A percentile compares a stretch with the other conserved stretches of the same genome.
Conservation (phyloP, 2,113 vertebrate species). For the Gopherus flavomarginatus region DNA sequence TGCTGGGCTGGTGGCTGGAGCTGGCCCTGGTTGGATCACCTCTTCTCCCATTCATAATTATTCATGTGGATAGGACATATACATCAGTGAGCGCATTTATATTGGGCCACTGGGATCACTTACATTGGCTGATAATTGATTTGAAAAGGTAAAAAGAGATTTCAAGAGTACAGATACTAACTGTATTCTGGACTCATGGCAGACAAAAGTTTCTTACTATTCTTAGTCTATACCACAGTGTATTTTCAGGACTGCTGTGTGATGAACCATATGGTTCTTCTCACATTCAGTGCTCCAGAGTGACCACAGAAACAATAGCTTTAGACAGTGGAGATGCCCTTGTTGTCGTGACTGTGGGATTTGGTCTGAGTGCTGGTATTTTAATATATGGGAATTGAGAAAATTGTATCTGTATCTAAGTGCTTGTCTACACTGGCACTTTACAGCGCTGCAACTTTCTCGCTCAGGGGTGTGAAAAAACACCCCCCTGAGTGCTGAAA, state of each 20-base stretch:
- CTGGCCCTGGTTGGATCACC: too few species aligned
- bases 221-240: neutral
- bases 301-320: neutral
- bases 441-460: too few species aligned
- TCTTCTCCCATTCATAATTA: neutral
- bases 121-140: neutral
- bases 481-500: too few species aligned
- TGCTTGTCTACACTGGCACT: too few species aligned
- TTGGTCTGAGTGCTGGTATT: constrained; percentile 1
- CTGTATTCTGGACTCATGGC: neutral
- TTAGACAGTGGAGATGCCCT: rapidly evolving
- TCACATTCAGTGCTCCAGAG: neutral
- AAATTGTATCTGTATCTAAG: neutral
- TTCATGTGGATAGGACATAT: neutral
- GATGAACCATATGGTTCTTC: neutral
- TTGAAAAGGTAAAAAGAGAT: neutral
- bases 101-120: neutral
- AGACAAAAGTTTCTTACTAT: neutral
- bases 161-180: neutral
- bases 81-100: neutral
- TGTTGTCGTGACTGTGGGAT: neutral
- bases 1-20: too few species aligned
- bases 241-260: neutral
- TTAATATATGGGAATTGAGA: neutral
- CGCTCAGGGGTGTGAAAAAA: too few species aligned